Base-by-base conservation (phyloP, 1,140 invertebrate genomes). In the Drosophila orena region DNA sequence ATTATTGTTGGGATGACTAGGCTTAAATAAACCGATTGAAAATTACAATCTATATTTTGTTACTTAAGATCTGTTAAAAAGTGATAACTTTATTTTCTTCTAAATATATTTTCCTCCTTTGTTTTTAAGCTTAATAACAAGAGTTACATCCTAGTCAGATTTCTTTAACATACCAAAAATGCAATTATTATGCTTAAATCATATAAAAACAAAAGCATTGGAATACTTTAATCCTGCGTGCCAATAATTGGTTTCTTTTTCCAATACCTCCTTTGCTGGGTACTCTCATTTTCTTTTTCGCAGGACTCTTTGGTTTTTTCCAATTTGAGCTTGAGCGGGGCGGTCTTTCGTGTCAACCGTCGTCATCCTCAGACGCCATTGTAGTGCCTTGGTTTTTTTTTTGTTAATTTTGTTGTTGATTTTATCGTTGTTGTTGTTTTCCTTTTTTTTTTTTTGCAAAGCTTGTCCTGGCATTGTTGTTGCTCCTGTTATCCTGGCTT, bases 341-440 rank as follows among this genome's bases (percentile, higher is more conserved):
- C 27, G 47, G 47, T 46, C 59, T 55, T 71, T 88, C 84, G 83
- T 86, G 83, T 86, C 83, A 88, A 86, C 79, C 83, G 83, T 88
- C 79, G 79, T 83, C 83, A 88, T 62, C 52, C 61, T 56, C 55
- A 78, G 72, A 73, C 58, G 80, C 71, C 79, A 84, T 85, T 79
- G 81, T 79, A 69, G 71, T 83, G 61, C 53, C 44, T 22, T 49
- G 12, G 17, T 8, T 35, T 27, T n/a, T n/a, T 58, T 58, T 43
- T 59, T 55, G 30, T 73, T 65, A 53, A 59, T 58, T 38, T 65
- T 60, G 47, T 42, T 50, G 49, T 57, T 55, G 44, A 46, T 44
- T 56, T 42, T 55, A 43, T 57, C 58, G 56, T 59, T 53, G 40
- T 52, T 50, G 49, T 56, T 17, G 17, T 1, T 17, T 17, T 17